Base-by-base conservation (phyloP, 2,113 vertebrate genomes). In the Polyodon spathula region DNA sequence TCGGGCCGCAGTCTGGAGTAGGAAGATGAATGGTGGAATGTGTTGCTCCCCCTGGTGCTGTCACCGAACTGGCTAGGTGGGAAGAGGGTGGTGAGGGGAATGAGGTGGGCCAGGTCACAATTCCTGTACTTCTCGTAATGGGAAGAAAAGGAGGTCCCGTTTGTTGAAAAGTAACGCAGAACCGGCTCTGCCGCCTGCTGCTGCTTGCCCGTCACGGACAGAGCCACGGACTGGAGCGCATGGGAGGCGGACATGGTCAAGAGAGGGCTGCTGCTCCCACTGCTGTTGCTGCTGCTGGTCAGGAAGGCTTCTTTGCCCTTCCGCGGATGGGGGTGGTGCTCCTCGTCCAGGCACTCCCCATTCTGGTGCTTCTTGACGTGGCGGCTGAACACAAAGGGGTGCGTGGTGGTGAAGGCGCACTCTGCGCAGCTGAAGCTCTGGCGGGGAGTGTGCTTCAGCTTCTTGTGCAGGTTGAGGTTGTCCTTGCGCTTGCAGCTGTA, bases 401-500 rank as follows among this genome's bases (percentile, higher is more conserved):
- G 94, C 63, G 94, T 94, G 82, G 94, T 97, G 89, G 94, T 95
- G 87, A 97, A 96, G 73, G 95, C 89, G 91, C 94, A 96, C 89
- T 91, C 90, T 12, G 83, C 84, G 59, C 95, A 97, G 89, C 92
- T 91, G 81, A 97, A 92, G 74, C 91, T 93, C 89, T 94, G 94
- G 80, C 94, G 92, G 16, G 95, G 93, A 62, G 94, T 92, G 62
- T 98, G 96, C 85, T 98, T 98, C 84, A 98, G 92, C 89, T 93
- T 96, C 88, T 95, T 97, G 95, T 98, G 96, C 89, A 98, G 89
- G 86, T 97, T 97, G 82, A 98, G 96, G 95, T 98, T 98, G 93
- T 98, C 96, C 91, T 98, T 98, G 89, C 96, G 96, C 80, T 97
- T 97, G 90, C 96, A 98, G 94, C 96, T 96, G 78, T 98, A 98